phyloP scores from a whole-genome alignment of 2,888 invertebrate genomes.

The Agrochola litura region DNA sequence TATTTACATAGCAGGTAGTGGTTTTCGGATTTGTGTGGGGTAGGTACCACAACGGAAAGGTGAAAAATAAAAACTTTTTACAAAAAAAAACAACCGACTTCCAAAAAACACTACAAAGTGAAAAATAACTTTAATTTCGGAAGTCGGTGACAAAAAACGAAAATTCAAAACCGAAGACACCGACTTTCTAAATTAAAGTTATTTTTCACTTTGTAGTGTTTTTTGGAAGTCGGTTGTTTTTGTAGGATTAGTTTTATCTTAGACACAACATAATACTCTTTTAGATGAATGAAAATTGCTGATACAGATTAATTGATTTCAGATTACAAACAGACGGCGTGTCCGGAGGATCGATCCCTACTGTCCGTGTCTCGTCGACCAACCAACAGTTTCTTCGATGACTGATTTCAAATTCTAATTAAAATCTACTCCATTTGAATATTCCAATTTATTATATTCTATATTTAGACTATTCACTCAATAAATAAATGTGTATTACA shows the following conservation, averaged over 20 bases:
- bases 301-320: slow-evolving; percentile 66
- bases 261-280: neutral
- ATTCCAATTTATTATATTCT: slow-evolving; percentile 50
- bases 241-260: neutral
- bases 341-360: slow-evolving; percentile 84
- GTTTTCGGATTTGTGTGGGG: no score
- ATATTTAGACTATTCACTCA: slow-evolving; percentile 38
- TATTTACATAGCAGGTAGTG: no score
- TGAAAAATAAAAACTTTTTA: no score
- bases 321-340: slow-evolving; percentile 87
- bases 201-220: no score
- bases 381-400: slow-evolving; percentile 83
- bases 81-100: no score
- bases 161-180: no score
- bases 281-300: neutral
- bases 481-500: slow-evolving; percentile 57
- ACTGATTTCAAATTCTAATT: slow-evolving; percentile 65
- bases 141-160: no score
- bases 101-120: no score
- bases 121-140: no score
- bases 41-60: no score
- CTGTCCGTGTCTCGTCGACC: slow-evolving; percentile 85
- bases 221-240: no score
- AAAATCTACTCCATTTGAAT: slow-evolving; percentile 39
- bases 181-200: no score